Evolutionary conservation across 2,888 invertebrate genomes (phyloP).

Genomic region (Hartigia nigra): DNA sequence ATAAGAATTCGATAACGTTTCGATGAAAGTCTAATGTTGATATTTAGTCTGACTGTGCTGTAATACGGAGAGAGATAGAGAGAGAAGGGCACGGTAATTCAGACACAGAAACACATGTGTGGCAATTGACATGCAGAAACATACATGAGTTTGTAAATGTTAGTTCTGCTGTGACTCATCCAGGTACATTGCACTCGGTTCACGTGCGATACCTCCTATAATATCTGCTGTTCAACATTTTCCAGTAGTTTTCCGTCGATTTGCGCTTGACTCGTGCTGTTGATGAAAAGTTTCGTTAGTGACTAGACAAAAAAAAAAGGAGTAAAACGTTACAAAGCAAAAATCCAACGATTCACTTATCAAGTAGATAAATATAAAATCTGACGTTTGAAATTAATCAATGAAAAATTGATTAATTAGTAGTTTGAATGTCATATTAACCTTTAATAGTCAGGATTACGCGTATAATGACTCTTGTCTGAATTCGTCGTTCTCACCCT

Average conservation of each 20-base stretch:
- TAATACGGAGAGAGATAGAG: not conserved
- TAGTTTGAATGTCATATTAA: not conserved
- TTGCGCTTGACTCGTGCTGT: not conserved
- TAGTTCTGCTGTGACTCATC: constrained; percentile 53
- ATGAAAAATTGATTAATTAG: not conserved
- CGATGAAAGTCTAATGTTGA: not conserved
- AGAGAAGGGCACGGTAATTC: not conserved
- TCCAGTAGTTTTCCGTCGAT: not conserved
- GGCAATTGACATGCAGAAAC: not conserved
- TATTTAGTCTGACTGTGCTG: not conserved
- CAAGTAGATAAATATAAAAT: not conserved
- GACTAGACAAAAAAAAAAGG: no score
- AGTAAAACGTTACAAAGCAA: no score
- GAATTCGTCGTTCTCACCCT: constrained; percentile 16
- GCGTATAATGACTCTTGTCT: not conserved
- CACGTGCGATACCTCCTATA: constrained; percentile 39
- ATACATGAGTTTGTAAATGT: constrained; percentile 30
- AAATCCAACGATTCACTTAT: not conserved
- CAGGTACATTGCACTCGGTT: constrained; percentile 60
- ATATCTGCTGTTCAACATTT: not conserved
- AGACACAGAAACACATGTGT: not conserved
- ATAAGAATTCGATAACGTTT: not conserved
- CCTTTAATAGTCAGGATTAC: constrained; percentile 43
- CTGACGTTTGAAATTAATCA: not conserved
- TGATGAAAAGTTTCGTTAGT: not conserved